phyloP scores from a whole-genome alignment of 2,888 invertebrate genomes.

The Drosophila imparisetae region DNA sequence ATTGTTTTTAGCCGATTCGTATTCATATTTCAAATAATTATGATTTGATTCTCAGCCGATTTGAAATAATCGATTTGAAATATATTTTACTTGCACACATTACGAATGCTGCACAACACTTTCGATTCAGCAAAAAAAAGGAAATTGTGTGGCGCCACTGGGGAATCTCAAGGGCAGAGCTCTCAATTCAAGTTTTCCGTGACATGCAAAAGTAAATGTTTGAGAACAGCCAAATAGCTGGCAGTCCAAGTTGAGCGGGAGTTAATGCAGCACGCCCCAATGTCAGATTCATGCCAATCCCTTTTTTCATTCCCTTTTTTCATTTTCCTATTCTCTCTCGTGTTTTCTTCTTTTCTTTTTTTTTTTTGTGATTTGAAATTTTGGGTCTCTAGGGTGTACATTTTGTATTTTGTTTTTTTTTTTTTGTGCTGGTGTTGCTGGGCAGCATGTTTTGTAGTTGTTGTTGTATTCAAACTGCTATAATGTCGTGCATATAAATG shows the following conservation, averaged over 20 bases:
- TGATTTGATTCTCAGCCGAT: not conserved
- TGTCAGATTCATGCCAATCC: conserved; percentile 59
- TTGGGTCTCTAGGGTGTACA: conserved; percentile 58
- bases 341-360: not conserved
- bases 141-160: conserved; percentile 42
- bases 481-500: conserved; percentile 78
- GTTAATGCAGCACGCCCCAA: conserved; percentile 49
- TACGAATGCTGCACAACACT: conserved; percentile 4
- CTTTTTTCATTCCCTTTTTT: conserved; percentile 17
- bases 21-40: not conserved
- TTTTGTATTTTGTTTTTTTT: no score
- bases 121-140: not conserved
- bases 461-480: conserved; percentile 35
- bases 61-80: not conserved
- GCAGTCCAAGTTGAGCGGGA: conserved; percentile 6
- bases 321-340: conserved; percentile 8
- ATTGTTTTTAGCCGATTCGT: not conserved
- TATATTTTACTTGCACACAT: conserved; percentile 21
- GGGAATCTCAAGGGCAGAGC: conserved; percentile 49
- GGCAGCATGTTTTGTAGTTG: conserved; percentile 5
- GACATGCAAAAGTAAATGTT: conserved; percentile 41
- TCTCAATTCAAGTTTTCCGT: conserved; percentile 53
- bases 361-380: conserved; percentile 67
- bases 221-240: conserved; percentile 39
- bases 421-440: conserved; percentile 33